phyloP scores from a whole-genome alignment of 2,888 invertebrate species.

The Drosophila atripex region DNA sequence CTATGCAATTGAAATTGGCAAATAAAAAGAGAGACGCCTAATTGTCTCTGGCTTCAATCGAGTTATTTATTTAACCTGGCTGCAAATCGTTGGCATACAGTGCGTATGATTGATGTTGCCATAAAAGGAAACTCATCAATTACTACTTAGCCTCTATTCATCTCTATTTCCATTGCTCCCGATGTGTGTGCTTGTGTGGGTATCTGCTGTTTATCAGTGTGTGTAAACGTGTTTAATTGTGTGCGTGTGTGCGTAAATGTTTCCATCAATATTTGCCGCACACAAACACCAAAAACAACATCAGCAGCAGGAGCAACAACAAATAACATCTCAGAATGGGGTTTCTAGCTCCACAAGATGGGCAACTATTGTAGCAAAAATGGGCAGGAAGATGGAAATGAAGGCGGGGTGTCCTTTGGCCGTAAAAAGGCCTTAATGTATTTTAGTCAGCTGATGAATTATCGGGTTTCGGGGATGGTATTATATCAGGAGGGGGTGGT shows the following conservation, averaged over 20 bases:
- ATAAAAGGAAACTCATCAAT: slow-evolving; percentile 78
- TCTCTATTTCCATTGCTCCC: slow-evolving; percentile 33
- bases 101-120: slow-evolving; percentile 77
- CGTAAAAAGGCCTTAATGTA: slow-evolving; percentile 63
- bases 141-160: slow-evolving; percentile 62
- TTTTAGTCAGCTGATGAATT: slow-evolving; percentile 32
- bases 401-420: not conserved
- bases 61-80: slow-evolving; percentile 64
- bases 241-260: slow-evolving; percentile 76
- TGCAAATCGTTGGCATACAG: slow-evolving; percentile 51
- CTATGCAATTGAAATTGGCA: slow-evolving; percentile 46
- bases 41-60: slow-evolving; percentile 17
- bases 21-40: slow-evolving; percentile 60
- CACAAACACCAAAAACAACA: slow-evolving; percentile 53
- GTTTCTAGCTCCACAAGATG: slow-evolving; percentile 14
- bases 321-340: slow-evolving; percentile 15
- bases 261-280: slow-evolving; percentile 75
- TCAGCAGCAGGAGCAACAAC: not conserved
- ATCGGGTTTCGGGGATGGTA: not conserved
- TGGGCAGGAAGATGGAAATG: slow-evolving; percentile 17
- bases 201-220: slow-evolving; percentile 53
- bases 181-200: slow-evolving; percentile 23
- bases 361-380: slow-evolving; percentile 38
- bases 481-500: not conserved
- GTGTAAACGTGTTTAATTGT: slow-evolving; percentile 75